These are phyloP conservation scores for Acrobasis suavella DNA, from an alignment of 2,888 invertebrate genomes.

Conservation along the genomic window DNA sequence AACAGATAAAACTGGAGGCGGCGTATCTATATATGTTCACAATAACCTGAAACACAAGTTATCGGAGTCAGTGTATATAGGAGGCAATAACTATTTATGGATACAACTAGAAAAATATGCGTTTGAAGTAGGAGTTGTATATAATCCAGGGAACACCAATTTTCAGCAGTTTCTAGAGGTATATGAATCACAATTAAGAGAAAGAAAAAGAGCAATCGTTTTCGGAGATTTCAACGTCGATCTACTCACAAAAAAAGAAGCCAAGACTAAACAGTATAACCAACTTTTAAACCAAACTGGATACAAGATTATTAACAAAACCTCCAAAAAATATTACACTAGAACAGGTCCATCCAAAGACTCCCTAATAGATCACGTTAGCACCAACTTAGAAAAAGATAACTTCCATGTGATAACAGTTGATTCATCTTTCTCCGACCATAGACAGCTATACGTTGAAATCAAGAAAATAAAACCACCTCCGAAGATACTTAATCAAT, in stretches of 20 bases:
- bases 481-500: no score
- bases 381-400: no score
- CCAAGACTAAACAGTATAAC: no score
- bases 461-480: conserved; percentile 25
- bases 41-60: conserved; percentile 24
- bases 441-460: conserved; percentile 27
- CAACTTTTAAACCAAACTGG: conserved; percentile 24
- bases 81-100: conserved; percentile 26
- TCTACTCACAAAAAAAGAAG: conserved; percentile 25
- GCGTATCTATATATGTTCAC: conserved; percentile 25
- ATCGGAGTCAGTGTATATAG: conserved; percentile 18
- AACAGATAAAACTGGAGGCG: conserved; percentile 21
- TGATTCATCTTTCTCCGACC: no score
- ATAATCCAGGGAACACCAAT: conserved; percentile 30
- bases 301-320: conserved; percentile 30
- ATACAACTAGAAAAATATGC: conserved; percentile 23
- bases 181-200: conserved; percentile 28
- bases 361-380: conserved; percentile 16
- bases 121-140: conserved; percentile 18
- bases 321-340: conserved; percentile 27
- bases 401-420: no score
- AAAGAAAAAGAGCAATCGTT: conserved; percentile 29
- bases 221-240: conserved; percentile 35
- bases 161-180: conserved; percentile 26
- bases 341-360: conserved; percentile 18